A percentile compares a stretch with the other conserved stretches of the same genome.
Conservation (phyloP, 2,888 invertebrate genomes). For the Schizotus pectinicornis region DNA sequence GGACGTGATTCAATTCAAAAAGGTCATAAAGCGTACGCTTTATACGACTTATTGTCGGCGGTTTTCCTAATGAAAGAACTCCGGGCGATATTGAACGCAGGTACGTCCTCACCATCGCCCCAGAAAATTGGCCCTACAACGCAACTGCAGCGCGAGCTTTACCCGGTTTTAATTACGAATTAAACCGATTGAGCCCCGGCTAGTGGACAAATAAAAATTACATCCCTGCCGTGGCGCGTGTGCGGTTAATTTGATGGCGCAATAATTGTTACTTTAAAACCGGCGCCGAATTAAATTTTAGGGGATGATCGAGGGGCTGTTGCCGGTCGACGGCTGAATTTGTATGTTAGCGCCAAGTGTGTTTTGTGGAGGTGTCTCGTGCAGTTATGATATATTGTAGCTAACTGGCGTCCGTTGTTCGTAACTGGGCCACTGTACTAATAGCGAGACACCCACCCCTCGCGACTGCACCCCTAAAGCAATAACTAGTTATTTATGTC, state of each 20-base stretch:
- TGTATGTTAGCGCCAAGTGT: constrained; percentile 28
- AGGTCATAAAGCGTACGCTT: constrained; percentile 13
- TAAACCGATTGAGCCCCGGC: too few relatives aligned
- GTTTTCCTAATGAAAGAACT: constrained; percentile 9
- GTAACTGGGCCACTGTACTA: constrained; percentile 39
- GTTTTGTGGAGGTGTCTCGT: constrained; percentile 39
- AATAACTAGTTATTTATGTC: constrained; percentile 31
- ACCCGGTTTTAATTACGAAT: too few relatives aligned
- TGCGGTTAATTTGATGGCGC: constrained; percentile 10
- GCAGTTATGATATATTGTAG: constrained; percentile 38
- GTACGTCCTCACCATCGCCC: not conserved
- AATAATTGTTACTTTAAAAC: not conserved
- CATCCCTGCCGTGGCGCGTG: too few relatives aligned
- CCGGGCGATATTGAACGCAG: constrained; percentile 8
- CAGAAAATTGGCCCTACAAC: not conserved
- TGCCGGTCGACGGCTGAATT: constrained; percentile 23
- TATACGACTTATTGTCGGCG: constrained; percentile 11
- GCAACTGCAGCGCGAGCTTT: too few relatives aligned
- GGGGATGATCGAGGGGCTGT: constrained; percentile 11
- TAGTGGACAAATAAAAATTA: too few relatives aligned
- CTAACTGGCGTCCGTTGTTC: constrained; percentile 38
- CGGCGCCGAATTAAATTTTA: constrained; percentile 22
- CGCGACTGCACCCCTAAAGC: constrained; percentile 22
- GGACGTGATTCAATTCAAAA: constrained; percentile 18
- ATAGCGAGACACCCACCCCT: constrained; percentile 29